A percentile compares a stretch with the other conserved stretches of the same genome.
Evolutionary conservation across 2,888 invertebrate species (phyloP).

Genomic region (Neria commutata): DNA sequence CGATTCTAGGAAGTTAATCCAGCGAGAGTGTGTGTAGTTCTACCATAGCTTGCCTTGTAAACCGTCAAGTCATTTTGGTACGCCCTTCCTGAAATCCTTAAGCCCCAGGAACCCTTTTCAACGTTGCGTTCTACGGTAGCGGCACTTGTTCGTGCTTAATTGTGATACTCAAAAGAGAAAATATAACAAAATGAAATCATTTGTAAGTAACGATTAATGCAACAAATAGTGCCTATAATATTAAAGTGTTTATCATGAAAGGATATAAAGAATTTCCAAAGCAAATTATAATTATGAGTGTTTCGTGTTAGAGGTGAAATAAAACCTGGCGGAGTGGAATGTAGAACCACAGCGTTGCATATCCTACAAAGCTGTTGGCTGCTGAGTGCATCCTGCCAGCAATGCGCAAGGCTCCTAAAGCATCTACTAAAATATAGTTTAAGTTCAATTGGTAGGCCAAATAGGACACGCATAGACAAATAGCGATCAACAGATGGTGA

Average conservation of each 20-base stretch:
- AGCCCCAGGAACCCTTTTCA: constrained; percentile 21
- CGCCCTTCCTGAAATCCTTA: no score
- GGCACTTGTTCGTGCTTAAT: constrained; percentile 19
- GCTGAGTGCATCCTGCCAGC: no score
- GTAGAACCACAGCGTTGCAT: no score
- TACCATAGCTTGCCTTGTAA: constrained; percentile 14
- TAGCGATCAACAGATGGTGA: no score
- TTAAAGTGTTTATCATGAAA: constrained; percentile 6
- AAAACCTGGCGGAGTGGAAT: constrained; percentile 10
- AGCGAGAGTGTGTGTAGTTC: constrained; percentile 45
- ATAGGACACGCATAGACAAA: no score
- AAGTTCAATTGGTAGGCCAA: no score
- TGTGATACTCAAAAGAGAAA: constrained; percentile 48
- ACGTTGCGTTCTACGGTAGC: constrained; percentile 23
- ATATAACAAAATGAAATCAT: constrained; percentile 60
- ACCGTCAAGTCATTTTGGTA: no score
- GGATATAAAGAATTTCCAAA: constrained; percentile 4
- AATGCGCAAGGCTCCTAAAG: no score
- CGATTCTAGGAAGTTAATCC: constrained; percentile 63
- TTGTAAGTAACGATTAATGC: constrained; percentile 54
- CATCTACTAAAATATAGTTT: no score
- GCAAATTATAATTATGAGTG: constrained; percentile 15
- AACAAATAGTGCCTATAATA: constrained; percentile 5
- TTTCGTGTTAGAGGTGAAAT: not conserved
- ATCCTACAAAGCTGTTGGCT: no score